Percentiles rank a stretch among this genome's conserved stretches.
Conservation (phyloP, 2,888 invertebrate species). For the Piscicola geometra region DNA sequence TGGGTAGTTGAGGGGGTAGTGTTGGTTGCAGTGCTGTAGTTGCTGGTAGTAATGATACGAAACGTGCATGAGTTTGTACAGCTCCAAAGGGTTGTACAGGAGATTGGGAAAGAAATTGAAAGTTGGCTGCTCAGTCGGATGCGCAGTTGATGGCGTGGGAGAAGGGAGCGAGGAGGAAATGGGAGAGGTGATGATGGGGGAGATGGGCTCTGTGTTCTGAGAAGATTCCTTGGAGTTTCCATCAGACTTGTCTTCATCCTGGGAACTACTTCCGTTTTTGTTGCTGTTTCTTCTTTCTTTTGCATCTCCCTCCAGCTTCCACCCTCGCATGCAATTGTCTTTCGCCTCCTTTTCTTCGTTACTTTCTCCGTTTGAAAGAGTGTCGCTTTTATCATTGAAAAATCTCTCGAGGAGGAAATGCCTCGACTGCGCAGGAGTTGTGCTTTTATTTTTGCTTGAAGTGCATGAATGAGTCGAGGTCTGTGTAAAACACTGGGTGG, state of each 20-base stretch:
- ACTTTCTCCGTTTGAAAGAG: no score
- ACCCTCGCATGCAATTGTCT: neutral
- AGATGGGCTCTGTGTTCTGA: neutral
- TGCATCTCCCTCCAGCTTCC: neutral
- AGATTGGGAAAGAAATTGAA: neutral
- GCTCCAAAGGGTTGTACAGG: constrained; percentile 24
- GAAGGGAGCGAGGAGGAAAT: neutral
- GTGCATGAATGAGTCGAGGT: no score
- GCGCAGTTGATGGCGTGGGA: neutral
- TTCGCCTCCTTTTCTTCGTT: no score
- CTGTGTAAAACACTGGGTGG: no score
- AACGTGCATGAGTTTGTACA: constrained; percentile 23
- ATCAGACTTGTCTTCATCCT: neutral
- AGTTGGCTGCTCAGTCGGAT: neutral
- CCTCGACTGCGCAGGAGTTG: no score
- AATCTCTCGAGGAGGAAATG: no score
- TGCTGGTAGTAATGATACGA: constrained; percentile 21
- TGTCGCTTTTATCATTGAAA: no score
- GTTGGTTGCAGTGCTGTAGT: neutral
- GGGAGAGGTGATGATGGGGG: neutral
- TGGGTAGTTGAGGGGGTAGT: neutral
- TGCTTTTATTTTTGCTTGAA: no score
- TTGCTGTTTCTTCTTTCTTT: neutral
- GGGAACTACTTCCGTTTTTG: neutral
- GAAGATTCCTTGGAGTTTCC: neutral